A percentile compares a stretch with the other conserved stretches of the same genome.
Conservation (phyloP, 2,888 invertebrate species). For the Phragmatobia fuliginosa region DNA sequence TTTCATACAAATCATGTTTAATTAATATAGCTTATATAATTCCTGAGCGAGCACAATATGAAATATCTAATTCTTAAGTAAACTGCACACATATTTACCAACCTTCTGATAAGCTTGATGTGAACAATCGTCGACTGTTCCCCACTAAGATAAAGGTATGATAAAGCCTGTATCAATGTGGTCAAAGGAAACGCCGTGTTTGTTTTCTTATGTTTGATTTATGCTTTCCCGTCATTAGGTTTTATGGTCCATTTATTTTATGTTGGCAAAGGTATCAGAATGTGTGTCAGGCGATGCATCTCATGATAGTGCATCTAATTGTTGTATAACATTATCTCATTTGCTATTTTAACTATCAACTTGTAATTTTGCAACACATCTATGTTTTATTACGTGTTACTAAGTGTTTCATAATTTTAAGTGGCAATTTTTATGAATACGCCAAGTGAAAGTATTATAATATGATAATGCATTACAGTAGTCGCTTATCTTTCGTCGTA, state of each 20-base stretch:
- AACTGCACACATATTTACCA: constrained; percentile 68
- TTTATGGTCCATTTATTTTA: constrained; percentile 51
- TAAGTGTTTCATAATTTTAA: background rate
- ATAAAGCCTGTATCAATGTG: constrained; percentile 71
- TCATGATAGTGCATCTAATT: constrained; percentile 22
- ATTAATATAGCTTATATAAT: constrained; percentile 42
- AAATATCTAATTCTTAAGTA: constrained; percentile 64
- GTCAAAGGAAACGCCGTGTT: constrained; percentile 79
- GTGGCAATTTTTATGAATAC: background rate
- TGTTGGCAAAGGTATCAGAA: constrained; percentile 47
- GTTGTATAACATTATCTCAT: constrained; percentile 9
- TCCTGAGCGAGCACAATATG: constrained; percentile 45
- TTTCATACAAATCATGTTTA: constrained; percentile 35
- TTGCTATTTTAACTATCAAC: background rate
- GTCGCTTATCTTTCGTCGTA: constrained; percentile 11
- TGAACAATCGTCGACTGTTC: constrained; percentile 72
- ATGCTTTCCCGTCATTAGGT: constrained; percentile 67
- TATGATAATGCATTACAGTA: background rate
- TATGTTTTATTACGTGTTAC: background rate
- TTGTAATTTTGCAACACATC: background rate
- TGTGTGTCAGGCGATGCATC: constrained; percentile 40
- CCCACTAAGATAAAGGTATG: constrained; percentile 66
- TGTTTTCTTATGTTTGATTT: constrained; percentile 66
- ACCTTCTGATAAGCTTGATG: constrained; percentile 65
- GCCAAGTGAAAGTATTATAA: background rate